Evolutionary conservation across 2,797 vertebrate genomes (phyloP).

Genomic region (Tinamus major): DNA sequence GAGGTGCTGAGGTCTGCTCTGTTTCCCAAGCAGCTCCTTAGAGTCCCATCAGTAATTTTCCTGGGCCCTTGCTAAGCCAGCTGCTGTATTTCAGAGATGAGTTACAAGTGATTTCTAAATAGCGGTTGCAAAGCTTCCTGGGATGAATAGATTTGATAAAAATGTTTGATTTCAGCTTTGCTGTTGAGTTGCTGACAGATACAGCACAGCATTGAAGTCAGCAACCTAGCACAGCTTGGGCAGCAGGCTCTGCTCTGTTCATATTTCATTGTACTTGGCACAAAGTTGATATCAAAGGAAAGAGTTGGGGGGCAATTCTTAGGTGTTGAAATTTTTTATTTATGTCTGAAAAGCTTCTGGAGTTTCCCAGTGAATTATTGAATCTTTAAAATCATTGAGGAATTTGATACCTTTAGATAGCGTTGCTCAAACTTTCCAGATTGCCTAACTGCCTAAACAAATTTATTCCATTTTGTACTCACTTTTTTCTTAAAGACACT

Average conservation of each 20-base stretch:
- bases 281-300: background rate
- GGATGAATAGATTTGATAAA: conserved; percentile 56
- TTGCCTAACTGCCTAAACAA: background rate
- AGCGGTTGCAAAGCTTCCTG: conserved; percentile 51
- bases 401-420: background rate
- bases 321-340: background rate
- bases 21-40: conserved; percentile 54
- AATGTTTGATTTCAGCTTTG: conserved; percentile 57
- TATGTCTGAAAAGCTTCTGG: background rate
- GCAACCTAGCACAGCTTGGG: background rate
- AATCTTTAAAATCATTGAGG: background rate
- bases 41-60: conserved; percentile 68
- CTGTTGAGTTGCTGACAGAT: conserved; percentile 47
- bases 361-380: background rate
- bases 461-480: background rate
- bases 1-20: conserved; percentile 53
- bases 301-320: background rate
- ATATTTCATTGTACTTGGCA: background rate
- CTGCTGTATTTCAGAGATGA: conserved; percentile 55
- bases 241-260: background rate
- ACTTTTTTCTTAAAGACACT: background rate
- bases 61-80: conserved; percentile 41
- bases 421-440: background rate
- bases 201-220: conserved; percentile 20
- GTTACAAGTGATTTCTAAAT: conserved; percentile 45